These are phyloP conservation scores for Limnephilus marmoratus DNA, from an alignment of 2,888 invertebrate species.

Conservation along the genomic window DNA sequence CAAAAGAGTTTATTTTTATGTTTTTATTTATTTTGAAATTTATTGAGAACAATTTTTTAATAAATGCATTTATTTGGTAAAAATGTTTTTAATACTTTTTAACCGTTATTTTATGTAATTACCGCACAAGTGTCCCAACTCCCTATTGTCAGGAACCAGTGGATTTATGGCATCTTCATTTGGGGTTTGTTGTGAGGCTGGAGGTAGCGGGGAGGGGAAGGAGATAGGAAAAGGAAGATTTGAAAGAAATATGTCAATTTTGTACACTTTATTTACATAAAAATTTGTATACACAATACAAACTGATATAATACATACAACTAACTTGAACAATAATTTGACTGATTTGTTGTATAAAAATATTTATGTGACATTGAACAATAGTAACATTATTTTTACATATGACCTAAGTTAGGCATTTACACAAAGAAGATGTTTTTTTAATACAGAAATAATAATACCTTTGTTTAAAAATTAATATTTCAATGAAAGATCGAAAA, in stretches of 20 bases:
- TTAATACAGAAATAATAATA: background rate
- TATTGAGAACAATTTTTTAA: conserved; percentile 44
- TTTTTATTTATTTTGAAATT: conserved; percentile 13
- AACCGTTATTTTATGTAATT: background rate
- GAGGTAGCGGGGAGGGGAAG: background rate
- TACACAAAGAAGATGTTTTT: background rate
- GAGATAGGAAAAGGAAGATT: background rate
- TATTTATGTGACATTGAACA: background rate
- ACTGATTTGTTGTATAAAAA: background rate
- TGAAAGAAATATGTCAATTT: background rate
- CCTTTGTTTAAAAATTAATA: background rate
- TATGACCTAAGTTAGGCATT: background rate
- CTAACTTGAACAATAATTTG: background rate
- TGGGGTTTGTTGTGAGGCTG: background rate
- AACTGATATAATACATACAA: background rate
- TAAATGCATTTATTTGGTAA: conserved; percentile 49
- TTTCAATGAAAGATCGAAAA: background rate
- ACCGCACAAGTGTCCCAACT: too few relatives aligned
- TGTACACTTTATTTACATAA: background rate
- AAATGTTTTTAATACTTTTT: background rate
- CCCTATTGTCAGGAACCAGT: background rate
- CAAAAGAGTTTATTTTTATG: conserved; percentile 11
- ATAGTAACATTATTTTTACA: background rate
- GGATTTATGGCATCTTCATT: background rate
- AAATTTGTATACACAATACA: background rate